Evolutionary conservation across 64 coral and sea anemone genomes (phyloP), one percentile per base, ranked within the genome.

Genomic region (Orbicella faveolata): DNA sequence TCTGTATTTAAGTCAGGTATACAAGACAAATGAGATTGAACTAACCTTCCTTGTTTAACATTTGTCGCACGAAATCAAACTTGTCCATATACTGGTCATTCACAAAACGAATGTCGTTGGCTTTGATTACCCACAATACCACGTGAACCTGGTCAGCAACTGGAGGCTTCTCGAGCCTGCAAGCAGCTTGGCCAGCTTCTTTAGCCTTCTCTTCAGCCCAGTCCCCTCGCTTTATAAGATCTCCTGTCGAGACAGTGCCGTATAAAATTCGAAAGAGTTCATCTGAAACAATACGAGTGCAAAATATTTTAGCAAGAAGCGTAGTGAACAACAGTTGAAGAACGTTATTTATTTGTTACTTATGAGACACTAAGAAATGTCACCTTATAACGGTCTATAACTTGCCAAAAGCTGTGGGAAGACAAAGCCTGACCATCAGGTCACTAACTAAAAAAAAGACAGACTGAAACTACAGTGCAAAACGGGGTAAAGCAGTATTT

Each of bases 231-330:
- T 92, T 89, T 23, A 95, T 92, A 14, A 75, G 36, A 26, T 95
- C 85, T 9, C 94, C 94, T 4, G 59, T 25, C 8, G 72, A 74
- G 19, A 88, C 94, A 51, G 52, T 72, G 36, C 94, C 94, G 19
- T 95, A 95, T 34, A 95, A n/a, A 74, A 95, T 87, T 59, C 94
- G 89, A 55, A 95, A 95, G 19, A 95, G 75, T 77, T 95, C 94
- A 15, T 90, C 94, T 95, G 26, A 26, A 79, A 21, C 1, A 41
- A 67, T 15, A 41, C 12, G 8, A 39, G 36, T 70, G 25, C 9
- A 21, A 21, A 10, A 14, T 33, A 33, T 36, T 14, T 74, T 73
- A 73, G 13, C 54, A 41, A 41, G 39, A 41, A 41, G 39, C 39
- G 39, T 41, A 41, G 39, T 41, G 39, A 41, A 41, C 39, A 41